Base-by-base conservation (phyloP, 2,113 vertebrate species). In the Genyomyrus donnyi region DNA sequence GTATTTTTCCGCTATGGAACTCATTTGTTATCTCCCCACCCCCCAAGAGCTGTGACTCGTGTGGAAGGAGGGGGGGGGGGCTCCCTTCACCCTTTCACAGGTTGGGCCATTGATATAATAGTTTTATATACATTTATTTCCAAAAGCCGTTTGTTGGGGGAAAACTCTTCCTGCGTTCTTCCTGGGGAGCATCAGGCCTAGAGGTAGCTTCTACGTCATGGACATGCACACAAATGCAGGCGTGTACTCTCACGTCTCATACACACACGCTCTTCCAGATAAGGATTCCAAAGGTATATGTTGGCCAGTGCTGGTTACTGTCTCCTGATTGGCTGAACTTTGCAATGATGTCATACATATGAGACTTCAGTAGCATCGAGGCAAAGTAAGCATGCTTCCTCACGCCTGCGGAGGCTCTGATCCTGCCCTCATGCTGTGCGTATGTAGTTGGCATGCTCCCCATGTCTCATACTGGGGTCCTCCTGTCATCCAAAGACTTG, bases 51-150 rank as follows among this genome's bases (percentile, higher is more conserved):
- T 62, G 53, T 85, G 39, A 88, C 17, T 88, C 87, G 27, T 42
- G 31, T 56, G n/a, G 21, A 17, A 19, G 53, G 31, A 88, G 92
- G 92, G 92, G 2, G 48, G 48, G 49, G 87, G 92, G 92, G 91
- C 93, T 93, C 91, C 52, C 17, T 53, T 21, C 52, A 19, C 52
- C 17, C 93, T 92, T 90, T 93, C 91, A 90, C 88, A 84, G 74
- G 62, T 66, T 35, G 87, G 58, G 39, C 87, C 49, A 89, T n/a
- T 90, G 90, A 87, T 17, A 58, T 92, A 91, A 90, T 93, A 88
- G 91, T 91, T 91, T 53, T 46, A 89, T 91, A 70, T 91, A 91
- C 93, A 93, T 92, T 93, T 94, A 95, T 95, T 93, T 95, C 90
- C 91, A 91, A 91, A 92, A 92, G 19, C 91, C 90, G 91, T 42